A percentile compares a stretch with the other conserved stretches of the same genome.
Conservation (phyloP, 1,140 invertebrate genomes). For the Ips nitidus region DNA sequence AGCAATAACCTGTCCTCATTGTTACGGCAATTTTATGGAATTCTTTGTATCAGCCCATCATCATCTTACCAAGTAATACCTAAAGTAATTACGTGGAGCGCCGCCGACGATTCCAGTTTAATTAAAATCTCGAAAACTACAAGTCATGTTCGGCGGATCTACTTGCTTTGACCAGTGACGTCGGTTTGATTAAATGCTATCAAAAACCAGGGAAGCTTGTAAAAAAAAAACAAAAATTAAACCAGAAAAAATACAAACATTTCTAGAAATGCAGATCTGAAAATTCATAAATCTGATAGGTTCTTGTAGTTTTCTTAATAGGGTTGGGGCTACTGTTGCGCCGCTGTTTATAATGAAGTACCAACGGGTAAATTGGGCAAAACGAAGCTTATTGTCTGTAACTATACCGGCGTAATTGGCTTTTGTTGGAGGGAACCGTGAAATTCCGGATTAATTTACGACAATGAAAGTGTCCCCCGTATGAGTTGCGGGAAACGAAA, state of each 20-base stretch:
- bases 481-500: not conserved
- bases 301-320: too few species aligned
- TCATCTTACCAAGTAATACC: constrained; percentile 31
- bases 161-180: constrained; percentile 20
- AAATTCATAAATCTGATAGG: too few species aligned
- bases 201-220: too few species aligned
- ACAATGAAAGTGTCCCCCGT: constrained; percentile 19
- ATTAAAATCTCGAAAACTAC: constrained; percentile 37
- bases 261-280: too few species aligned
- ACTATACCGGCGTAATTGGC: constrained; percentile 31
- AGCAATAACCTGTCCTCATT: constrained; percentile 31
- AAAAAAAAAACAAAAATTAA: too few species aligned
- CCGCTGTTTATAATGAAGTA: constrained; percentile 29
- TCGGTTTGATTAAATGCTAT: not conserved
- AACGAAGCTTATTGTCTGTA: constrained; percentile 34
- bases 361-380: constrained; percentile 33
- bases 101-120: constrained; percentile 33
- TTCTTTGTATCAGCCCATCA: constrained; percentile 34
- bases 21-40: constrained; percentile 34
- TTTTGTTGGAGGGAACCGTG: constrained; percentile 33
- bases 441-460: constrained; percentile 35
- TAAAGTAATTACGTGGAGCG: constrained; percentile 32
- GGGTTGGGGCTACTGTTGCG: constrained; percentile 13
- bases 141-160: constrained; percentile 28
- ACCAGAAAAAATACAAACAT: too few species aligned